These are phyloP conservation scores for Rhinoptilus africanus DNA, from an alignment of 2,113 vertebrate genomes.

Conservation along the genomic window DNA sequence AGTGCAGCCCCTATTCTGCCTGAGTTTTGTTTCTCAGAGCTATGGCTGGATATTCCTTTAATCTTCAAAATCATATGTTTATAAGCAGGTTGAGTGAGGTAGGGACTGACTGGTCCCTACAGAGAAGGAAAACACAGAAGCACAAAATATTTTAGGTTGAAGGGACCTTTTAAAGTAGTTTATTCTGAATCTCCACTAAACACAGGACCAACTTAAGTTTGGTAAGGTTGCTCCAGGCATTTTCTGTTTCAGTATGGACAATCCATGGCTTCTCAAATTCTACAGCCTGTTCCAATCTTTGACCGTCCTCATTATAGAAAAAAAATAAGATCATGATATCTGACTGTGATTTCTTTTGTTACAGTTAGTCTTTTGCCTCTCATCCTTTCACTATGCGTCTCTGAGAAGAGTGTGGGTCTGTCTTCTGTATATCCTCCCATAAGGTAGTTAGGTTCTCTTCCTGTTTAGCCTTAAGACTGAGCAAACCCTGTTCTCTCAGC, in stretches of 20 bases:
- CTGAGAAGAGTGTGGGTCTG: background rate
- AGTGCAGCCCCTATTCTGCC: background rate
- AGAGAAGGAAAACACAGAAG: background rate
- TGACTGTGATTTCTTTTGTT: background rate
- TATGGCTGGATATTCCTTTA: background rate
- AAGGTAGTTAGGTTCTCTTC: background rate
- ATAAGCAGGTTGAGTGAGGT: background rate
- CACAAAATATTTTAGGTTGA: background rate
- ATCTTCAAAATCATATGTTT: background rate
- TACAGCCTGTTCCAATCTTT: background rate
- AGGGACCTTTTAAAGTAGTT: background rate
- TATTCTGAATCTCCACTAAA: background rate
- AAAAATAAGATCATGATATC: background rate
- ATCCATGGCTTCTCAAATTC: background rate
- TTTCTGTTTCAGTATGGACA: background rate
- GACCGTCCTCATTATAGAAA: background rate
- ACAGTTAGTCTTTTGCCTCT: background rate
- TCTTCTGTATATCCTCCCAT: background rate
- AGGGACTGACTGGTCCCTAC: background rate
- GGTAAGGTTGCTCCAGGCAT: background rate
- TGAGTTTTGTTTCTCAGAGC: background rate
- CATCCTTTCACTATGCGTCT: background rate
- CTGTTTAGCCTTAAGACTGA: background rate
- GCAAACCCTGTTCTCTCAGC: background rate
- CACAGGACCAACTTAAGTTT: background rate